These are phyloP conservation scores for Euzophera pinguis DNA, from an alignment of 2,888 invertebrate genomes.

Conservation along the genomic window DNA sequence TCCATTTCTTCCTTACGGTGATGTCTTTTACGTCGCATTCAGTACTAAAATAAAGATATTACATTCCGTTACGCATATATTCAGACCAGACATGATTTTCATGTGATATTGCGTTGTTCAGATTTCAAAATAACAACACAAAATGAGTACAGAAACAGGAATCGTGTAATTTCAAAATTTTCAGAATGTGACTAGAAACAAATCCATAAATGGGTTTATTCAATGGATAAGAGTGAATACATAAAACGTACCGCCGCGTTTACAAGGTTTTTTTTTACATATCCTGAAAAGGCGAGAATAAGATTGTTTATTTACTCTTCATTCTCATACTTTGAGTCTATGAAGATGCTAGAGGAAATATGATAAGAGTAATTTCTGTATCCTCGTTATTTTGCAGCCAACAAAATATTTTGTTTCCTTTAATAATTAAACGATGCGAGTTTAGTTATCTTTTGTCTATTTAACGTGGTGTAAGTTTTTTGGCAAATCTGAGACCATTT, in stretches of 20 bases:
- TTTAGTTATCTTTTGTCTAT: no score
- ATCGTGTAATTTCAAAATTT: background rate
- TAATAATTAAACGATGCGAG: no score
- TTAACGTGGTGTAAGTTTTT: no score
- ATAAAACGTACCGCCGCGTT: no score
- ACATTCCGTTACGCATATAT: conserved; percentile 9
- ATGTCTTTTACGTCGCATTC: conserved; percentile 17
- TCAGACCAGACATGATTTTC: background rate
- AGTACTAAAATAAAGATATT: conserved; percentile 16
- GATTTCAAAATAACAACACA: background rate
- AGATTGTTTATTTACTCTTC: no score
- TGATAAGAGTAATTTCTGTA: background rate
- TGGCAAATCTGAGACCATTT: no score
- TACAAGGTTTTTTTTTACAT: no score
- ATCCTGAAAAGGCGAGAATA: no score
- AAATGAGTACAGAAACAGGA: background rate
- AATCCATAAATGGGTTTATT: no score
- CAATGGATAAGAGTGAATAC: no score
- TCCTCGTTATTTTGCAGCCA: background rate
- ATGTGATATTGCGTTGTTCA: conserved; percentile 5
- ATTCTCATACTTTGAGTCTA: no score
- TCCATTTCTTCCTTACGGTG: conserved; percentile 13
- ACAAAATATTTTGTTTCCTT: conserved; percentile 1
- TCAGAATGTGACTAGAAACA: background rate
- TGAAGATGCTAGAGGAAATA: background rate